Percentiles rank a stretch among this genome's conserved stretches.
Evolutionary conservation across 2,797 vertebrate species (phyloP).

Genomic region (Schizopygopsis pylzovi): DNA sequence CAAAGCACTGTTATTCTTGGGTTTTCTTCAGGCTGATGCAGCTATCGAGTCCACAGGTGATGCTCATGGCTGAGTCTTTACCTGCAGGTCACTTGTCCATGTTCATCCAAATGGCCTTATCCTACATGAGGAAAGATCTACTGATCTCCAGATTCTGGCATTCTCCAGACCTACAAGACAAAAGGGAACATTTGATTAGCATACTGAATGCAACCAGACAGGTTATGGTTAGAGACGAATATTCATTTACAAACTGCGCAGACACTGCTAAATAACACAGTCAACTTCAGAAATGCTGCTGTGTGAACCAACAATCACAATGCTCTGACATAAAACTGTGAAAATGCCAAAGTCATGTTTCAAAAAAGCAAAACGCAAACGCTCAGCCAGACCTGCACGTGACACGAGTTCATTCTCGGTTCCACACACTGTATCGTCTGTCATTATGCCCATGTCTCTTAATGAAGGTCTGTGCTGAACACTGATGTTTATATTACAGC

Average conservation of each 20-base stretch:
- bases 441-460: slow-evolving; percentile 5
- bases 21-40: slow-evolving; percentile 30
- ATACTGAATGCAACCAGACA: background rate
- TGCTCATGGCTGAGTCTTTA: slow-evolving; percentile 66
- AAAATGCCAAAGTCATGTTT: background rate
- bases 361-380: background rate
- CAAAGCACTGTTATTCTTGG: background rate
- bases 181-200: slow-evolving; percentile 48
- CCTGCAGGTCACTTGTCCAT: slow-evolving; percentile 45
- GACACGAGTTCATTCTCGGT: background rate
- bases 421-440: background rate
- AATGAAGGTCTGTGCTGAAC: slow-evolving; percentile 27
- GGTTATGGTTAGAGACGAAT: background rate
- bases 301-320: background rate
- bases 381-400: background rate
- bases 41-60: slow-evolving; percentile 54
- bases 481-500: slow-evolving; percentile 22
- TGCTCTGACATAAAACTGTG: background rate
- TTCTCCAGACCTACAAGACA: slow-evolving; percentile 68
- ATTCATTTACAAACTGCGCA: background rate
- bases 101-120: slow-evolving; percentile 15
- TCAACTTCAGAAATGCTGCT: background rate
- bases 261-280: background rate
- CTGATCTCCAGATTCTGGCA: slow-evolving; percentile 55
- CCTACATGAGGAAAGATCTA: slow-evolving; percentile 38